These are phyloP conservation scores for Oxyruncus cristatus DNA, from an alignment of 2,113 vertebrate species.

Conservation along the genomic window DNA sequence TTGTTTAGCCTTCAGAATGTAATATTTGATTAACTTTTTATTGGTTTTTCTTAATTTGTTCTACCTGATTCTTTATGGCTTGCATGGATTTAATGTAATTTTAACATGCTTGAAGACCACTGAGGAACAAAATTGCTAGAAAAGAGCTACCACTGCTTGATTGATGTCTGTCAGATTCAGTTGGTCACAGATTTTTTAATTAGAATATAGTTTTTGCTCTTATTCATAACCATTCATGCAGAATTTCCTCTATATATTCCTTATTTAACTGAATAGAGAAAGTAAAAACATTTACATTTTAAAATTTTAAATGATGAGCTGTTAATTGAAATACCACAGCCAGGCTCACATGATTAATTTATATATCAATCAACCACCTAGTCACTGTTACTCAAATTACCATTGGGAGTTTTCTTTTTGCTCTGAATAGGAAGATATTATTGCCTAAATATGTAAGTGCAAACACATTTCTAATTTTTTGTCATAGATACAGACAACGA, in stretches of 20 bases:
- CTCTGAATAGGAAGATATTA: background rate
- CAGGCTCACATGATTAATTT: background rate
- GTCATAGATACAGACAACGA: background rate
- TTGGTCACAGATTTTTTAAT: background rate
- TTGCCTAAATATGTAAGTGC: background rate
- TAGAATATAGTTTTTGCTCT: conserved; percentile 16
- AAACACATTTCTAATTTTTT: background rate
- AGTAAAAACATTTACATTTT: background rate
- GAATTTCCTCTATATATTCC: background rate
- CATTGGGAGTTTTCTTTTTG: background rate
- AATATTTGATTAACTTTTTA: background rate
- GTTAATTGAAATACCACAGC: conserved; percentile 4
- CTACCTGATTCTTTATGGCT: background rate
- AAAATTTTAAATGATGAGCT: background rate
- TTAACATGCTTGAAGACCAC: background rate
- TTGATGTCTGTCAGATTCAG: background rate
- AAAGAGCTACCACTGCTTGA: background rate
- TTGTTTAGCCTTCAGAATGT: background rate
- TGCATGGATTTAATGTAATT: background rate
- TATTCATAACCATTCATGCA: background rate
- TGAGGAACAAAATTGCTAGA: background rate
- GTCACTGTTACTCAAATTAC: background rate
- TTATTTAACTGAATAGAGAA: background rate
- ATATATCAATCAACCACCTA: background rate
- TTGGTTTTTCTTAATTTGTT: background rate